Evolutionary conservation across 2,113 vertebrate genomes (phyloP), one percentile per base, ranked within the genome.

Genomic region (Lophotis ruficrista): DNA sequence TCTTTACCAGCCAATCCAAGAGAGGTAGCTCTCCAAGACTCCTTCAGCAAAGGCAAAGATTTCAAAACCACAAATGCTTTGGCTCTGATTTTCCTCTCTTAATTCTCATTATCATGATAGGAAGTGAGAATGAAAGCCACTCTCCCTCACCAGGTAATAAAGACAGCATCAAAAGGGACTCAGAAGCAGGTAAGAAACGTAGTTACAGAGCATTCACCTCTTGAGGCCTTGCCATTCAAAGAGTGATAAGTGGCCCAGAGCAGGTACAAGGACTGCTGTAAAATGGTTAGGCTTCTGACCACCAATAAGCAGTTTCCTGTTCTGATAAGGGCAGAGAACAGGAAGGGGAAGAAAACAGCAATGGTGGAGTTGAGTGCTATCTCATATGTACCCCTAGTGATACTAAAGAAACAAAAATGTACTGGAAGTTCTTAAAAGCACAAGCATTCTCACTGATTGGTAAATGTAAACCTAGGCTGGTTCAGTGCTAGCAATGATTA

Each of bases 11-110:
- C 31, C 87, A 37, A 82, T 71, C 43, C 0, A 4, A 82, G 41
- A 81, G 7, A 68, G 16, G n/a, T 11, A 69, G 33, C 4, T 84
- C 51, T 78, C 65, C 12, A 90, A 70, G 57, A 78, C 41, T 90
- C 60, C 37, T 58, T 27, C 78, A 8, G 56, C n/a, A 82, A 95
- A 90, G 35, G 50, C 31, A 66, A 65, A 47, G 45, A 83, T 73
- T 86, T 77, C 50, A 89, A 91, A 62, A 75, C 56, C 56, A 66
- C 60, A 90, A 88, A 92, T 15, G 48, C 30, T 88, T 82, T 79
- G 73, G 37, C 25, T 88, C 53, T 3, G 6, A 50, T 75, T 31
- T 90, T 72, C 45, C 47, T 70, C 51, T 37, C 35, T 93, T 84
- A 93, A 87, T 70, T 89, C 50, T 70, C 33, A 62, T 53, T 57